Evolutionary conservation across 2,113 vertebrate species (phyloP).

Genomic region (Bujurquina vittata): DNA sequence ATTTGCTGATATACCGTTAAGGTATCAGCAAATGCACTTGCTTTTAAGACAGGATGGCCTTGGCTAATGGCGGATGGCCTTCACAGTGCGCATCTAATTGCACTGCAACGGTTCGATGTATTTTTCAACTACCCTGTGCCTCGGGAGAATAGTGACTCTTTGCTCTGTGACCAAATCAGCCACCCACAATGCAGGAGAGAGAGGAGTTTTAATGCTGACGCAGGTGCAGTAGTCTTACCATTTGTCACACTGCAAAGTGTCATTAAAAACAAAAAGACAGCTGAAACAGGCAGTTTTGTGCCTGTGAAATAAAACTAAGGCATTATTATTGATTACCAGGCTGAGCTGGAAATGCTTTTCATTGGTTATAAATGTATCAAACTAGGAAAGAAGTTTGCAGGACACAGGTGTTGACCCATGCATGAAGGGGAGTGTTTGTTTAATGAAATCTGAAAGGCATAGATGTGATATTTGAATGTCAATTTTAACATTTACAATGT

Average conservation of each 20-base stretch:
- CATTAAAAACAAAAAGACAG: background rate
- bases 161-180: conserved; percentile 12
- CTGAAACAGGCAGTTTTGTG: background rate
- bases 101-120: background rate
- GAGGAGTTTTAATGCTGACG: background rate
- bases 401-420: background rate
- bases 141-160: background rate
- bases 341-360: background rate
- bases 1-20: background rate
- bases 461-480: background rate
- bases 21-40: background rate
- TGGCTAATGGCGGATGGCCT: background rate
- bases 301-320: background rate
- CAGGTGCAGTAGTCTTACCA: background rate
- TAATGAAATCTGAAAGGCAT: background rate
- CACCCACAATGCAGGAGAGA: background rate
- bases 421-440: background rate
- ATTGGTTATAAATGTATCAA: background rate
- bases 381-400: background rate
- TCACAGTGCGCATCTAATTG: conserved; percentile 16
- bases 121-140: background rate
- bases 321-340: background rate
- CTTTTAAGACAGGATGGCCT: background rate
- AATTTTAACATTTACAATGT: too few relatives aligned
- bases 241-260: background rate